phyloP scores from a whole-genome alignment of 2,797 vertebrate species.

The Carcharodon carcharias region DNA sequence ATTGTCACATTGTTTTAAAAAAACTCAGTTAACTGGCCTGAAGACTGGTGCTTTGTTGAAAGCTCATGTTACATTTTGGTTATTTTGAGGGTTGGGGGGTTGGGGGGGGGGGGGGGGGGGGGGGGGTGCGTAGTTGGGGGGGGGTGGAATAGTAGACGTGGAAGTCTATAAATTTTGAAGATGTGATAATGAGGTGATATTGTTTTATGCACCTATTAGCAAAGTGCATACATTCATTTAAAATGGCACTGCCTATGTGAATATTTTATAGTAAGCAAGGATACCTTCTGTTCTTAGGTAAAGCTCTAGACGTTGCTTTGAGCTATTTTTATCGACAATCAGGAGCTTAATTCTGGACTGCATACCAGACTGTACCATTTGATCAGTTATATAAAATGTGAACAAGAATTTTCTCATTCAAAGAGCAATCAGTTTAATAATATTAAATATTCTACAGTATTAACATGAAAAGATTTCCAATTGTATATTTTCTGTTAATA shows the following conservation, averaged over 20 bases:
- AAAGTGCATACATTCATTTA: constrained; percentile 4
- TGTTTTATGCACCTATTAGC: background rate
- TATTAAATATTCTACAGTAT: background rate
- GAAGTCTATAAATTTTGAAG: background rate
- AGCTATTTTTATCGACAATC: constrained; percentile 26
- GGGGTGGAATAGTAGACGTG: background rate
- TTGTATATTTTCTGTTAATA: constrained; percentile 34
- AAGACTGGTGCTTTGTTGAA: background rate
- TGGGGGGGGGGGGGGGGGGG: background rate
- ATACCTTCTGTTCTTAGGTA: constrained; percentile 1
- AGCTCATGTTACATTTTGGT: constrained; percentile 18
- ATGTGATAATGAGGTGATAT: background rate
- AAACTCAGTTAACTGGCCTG: constrained; percentile 1
- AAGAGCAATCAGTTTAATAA: background rate
- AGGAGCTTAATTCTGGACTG: constrained; percentile 32
- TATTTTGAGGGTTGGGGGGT: too few relatives aligned
- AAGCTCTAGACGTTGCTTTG: constrained; percentile 20
- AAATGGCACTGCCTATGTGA: background rate
- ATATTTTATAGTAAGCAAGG: background rate
- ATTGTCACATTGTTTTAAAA: constrained; percentile 16
- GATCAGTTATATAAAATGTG: constrained; percentile 18
- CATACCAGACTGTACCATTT: constrained; percentile 40
- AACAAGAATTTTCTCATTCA: background rate
- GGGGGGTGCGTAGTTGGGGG: background rate
- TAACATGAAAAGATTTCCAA: background rate